Evolutionary conservation across 2,797 vertebrate genomes (phyloP), one percentile per base, ranked within the genome.

Genomic region (Siniperca scherzeri): DNA sequence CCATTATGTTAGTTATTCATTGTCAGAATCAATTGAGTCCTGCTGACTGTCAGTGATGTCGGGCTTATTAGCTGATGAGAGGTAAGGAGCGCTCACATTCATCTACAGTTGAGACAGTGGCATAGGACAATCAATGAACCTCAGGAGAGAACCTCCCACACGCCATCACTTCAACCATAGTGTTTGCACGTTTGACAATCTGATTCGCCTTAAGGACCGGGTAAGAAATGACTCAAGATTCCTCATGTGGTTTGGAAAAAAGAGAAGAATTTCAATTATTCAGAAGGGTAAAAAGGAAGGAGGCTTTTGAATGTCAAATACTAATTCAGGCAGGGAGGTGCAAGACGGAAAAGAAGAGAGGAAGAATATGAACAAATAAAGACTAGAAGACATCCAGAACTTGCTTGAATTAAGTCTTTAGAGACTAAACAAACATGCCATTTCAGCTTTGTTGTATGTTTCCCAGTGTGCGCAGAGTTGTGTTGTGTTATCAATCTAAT

Each of bases 241-340:
- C 78, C 86, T 91, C 64, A 22, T 81, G 88, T 74, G 86, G 83
- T 83, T 89, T 79, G 65, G 72, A 74, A 71, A 83, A 84, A 74
- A 73, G 53, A 78, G 80, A 85, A 74, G 84, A 82, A 84, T 90
- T 93, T 94, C 78, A 93, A 93, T 95, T 93, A 94, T 95, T 94
- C 80, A 94, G 79, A 74, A 77, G 67, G 83, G 85, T 83, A 89
- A 89, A 91, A 92, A 89, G 71, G 48, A 77, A 84, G 78, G 62
- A 80, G 75, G 83, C 71, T 89, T 89, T 91, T 90, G 87, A 91
- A 89, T 91, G 88, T 91, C 86, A 91, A 92, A 92, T 86, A 88
- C 68, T 77, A 93, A 92, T 91, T 81, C 76, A 78, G 87, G 75
- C 78, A 85, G 64, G 57, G 74, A 82, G 70, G 83, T 83, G 62